Evolutionary conservation across 53 echinoderm and acorn worm species (phyloP).

Genomic region (Luidia sarsii): DNA sequence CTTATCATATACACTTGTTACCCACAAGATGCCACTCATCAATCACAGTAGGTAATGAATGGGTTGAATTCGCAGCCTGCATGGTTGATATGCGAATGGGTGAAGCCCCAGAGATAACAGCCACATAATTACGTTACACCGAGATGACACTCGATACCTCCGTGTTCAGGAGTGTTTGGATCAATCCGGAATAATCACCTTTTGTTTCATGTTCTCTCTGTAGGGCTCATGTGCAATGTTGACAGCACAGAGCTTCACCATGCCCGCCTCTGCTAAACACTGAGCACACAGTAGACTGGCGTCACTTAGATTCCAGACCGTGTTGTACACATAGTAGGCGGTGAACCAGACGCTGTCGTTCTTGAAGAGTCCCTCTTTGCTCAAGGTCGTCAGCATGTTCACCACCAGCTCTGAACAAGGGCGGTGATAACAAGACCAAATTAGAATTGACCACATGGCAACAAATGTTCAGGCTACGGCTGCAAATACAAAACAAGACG

Average conservation of each 20-base stretch:
- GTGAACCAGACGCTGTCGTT: slow-evolving; percentile 82
- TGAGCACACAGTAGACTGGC: slow-evolving; percentile 69
- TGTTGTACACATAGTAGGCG: slow-evolving; percentile 92
- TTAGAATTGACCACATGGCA: no score
- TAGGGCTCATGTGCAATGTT: slow-evolving; percentile 90
- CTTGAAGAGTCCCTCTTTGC: slow-evolving; percentile 82
- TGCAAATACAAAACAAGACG: no score
- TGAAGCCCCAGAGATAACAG: no score
- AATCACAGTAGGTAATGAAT: neutral
- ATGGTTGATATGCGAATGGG: neutral
- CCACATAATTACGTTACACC: no score
- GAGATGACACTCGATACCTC: no score
- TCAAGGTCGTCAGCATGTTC: slow-evolving; percentile 61
- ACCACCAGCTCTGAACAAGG: slow-evolving; percentile 58
- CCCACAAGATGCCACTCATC: no score
- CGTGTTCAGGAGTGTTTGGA: no score
- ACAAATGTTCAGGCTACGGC: no score
- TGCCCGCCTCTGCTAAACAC: slow-evolving; percentile 78
- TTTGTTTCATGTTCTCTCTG: slow-evolving; percentile 80
- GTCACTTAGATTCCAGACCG: slow-evolving; percentile 94
- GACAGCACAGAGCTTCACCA: slow-evolving; percentile 79
- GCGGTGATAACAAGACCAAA: no score
- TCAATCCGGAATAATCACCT: no score
- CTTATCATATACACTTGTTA: no score
- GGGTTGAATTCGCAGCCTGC: neutral